Base-by-base conservation (phyloP, 2,888 invertebrate genomes). In the Lepidochitona cinerea region DNA sequence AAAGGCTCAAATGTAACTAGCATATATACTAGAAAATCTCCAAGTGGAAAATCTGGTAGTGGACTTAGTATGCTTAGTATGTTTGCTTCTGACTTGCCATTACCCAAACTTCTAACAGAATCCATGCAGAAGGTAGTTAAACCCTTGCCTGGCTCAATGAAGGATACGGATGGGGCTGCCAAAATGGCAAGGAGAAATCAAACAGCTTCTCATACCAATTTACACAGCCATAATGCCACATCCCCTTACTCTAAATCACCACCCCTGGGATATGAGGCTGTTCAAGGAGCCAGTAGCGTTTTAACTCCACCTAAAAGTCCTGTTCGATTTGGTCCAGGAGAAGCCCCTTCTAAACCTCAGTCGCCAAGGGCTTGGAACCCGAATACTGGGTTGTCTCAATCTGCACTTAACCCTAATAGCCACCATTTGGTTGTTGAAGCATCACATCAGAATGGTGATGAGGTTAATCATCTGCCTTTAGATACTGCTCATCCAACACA, bases 81-180 rank as follows among this genome's bases (percentile, higher is more conserved):
- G 37, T 35, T 37, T 37, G 18, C 66, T 4, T 35, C 37, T 23
- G 79, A 83, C 72, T 76, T 87, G 69, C 87, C 87, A 59, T 80
- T 84, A 33, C 85, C 87, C 37, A 83, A 85, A 65, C 79, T 85
- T 69, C 77, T 88, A 33, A 88, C 88, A 64, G 87, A 88, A 72
- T 88, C 88, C 64, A 85, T 88, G 67, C 87, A 88, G 78, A 84
- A 86, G 75, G 72, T 88, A 54, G 86, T 88, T 54, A 84, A 84
- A 71, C 86, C 87, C 26, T 76, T 86, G 54, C 75, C 75, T 23
- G 49, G 49, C 18, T 49, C 49, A 49, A 23, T 23, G n/a, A 49
- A 49, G 23, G 49, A 49, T 23, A 23, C 59, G 18, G 59, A 59
- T 23, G 26, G 2, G 26, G 23, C 59, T 59, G 32, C 12, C 14